A percentile compares a stretch with the other conserved stretches of the same genome.
Conservation (phyloP, 2,797 vertebrate genomes). For the Pseudochaenichthys georgianus region DNA sequence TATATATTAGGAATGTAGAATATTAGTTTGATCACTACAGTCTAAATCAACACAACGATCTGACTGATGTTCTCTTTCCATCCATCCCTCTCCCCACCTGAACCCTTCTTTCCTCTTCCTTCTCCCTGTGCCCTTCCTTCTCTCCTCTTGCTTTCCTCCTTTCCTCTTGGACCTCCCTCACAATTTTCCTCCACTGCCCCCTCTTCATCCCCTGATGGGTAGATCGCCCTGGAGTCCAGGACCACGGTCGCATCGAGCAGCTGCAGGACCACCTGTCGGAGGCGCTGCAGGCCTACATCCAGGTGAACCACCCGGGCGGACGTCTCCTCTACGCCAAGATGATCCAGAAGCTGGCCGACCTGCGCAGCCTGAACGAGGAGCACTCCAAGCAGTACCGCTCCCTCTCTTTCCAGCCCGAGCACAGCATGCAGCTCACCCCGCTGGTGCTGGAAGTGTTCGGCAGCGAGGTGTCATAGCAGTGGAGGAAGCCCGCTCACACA, state of each 20-base stretch:
- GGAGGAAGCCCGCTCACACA: slow-evolving; percentile 5
- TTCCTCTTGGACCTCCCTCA: background rate
- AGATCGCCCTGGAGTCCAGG: slow-evolving; percentile 94
- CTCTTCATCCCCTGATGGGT: background rate
- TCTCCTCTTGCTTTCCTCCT: background rate
- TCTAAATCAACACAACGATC: background rate
- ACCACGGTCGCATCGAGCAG: slow-evolving; percentile 89
- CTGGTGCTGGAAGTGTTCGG: slow-evolving; percentile 97
- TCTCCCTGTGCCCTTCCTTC: background rate
- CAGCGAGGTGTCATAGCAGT: slow-evolving; percentile 92
- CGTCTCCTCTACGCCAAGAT: slow-evolving; percentile 96
- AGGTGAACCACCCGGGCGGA: slow-evolving; percentile 90
- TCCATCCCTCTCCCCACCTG: background rate
- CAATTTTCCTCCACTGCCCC: slow-evolving; percentile 28
- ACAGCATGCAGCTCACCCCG: slow-evolving; percentile 95
- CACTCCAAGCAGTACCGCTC: slow-evolving; percentile 96
- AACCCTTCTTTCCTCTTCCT: background rate
- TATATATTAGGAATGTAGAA: too few species aligned
- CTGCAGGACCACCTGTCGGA: slow-evolving; percentile 93
- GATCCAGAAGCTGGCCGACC: slow-evolving; percentile 98
- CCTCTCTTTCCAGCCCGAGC: slow-evolving; percentile 93
- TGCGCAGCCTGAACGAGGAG: slow-evolving; percentile 96
- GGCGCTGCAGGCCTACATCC: slow-evolving; percentile 94
- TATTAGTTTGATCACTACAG: too few species aligned
- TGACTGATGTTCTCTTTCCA: slow-evolving; percentile 13